phyloP scores from a whole-genome alignment of 1,140 invertebrate species.

The Aphelenchoides fujianensis region DNA sequence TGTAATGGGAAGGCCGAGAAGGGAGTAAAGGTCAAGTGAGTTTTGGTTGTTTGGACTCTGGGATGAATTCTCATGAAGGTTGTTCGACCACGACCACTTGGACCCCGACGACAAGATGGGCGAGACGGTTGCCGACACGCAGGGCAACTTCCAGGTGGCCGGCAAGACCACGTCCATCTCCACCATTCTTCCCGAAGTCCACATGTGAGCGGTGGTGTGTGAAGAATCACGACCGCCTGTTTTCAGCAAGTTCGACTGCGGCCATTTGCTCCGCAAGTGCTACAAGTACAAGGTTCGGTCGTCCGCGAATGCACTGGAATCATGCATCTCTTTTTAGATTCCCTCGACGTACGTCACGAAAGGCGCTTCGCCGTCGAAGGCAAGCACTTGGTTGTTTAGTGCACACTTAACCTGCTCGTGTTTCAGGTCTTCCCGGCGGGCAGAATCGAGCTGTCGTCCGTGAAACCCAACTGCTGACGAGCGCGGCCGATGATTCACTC shows the following conservation, averaged over 20 bases:
- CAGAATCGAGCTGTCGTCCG: neutral
- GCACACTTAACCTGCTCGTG: too few relatives aligned
- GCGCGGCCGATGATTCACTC: too few relatives aligned
- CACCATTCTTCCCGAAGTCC: neutral
- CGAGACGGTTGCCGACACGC: neutral
- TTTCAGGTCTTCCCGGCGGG: neutral
- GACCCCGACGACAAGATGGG: neutral
- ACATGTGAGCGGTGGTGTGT: too few relatives aligned
- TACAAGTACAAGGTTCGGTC: conserved; percentile 1
- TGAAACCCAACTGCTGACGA: neutral
- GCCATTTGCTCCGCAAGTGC: neutral
- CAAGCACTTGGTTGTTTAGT: too few relatives aligned
- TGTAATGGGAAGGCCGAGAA: too few relatives aligned
- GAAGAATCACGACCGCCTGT: too few relatives aligned
- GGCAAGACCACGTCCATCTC: neutral
- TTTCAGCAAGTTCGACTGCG: neutral
- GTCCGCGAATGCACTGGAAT: neutral
- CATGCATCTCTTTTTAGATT: neutral
- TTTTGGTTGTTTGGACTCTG: too few relatives aligned
- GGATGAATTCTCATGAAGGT: too few relatives aligned
- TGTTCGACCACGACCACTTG: neutral
- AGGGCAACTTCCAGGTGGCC: neutral
- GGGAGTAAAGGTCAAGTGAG: too few relatives aligned
- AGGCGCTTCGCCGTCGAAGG: neutral
- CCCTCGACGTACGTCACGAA: neutral